Evolutionary conservation across 2,888 invertebrate genomes (phyloP), one percentile per base, ranked within the genome.

Genomic region (Spialia ferax): DNA sequence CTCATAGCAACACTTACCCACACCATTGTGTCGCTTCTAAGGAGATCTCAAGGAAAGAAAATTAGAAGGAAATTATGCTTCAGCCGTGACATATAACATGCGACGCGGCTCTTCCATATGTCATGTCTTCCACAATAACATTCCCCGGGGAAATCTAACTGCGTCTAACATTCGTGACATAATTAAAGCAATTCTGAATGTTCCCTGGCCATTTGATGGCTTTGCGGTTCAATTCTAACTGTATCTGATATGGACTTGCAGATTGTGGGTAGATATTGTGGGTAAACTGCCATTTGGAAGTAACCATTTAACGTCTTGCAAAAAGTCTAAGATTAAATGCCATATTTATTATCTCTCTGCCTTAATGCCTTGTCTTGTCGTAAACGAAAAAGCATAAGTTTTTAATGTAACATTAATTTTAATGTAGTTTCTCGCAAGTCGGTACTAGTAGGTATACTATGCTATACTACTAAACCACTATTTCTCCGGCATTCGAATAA

Each of bases 91-190:
- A 20, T 20, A 48, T 48, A 48, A 48, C 20, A 18, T 48, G 20
- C 18, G 2, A 48, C 20, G 13, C 18, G 20, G 6, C 22, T 11
- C n/a, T 38, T 23, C 38, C 64, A 57, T 11, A 32, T 50, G 48
- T 65, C 56, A 50, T 35, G 23, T 56, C 54, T 35, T 52, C 42
- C 59, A 52, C 60, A 59, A 64, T 26, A 52, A 26, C 42, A 22
- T 20, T 60, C 73, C 61, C 71, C 7, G 38, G 75, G 74, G 75
- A 75, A 75, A 75, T 75, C 73, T 73, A 72, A 75, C 71, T 73
- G 68, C 54, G 69, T 72, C 73, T 72, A 72, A 71, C 73, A 73
- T 70, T 72, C 73, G 73, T 73, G 71, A 72, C 68, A 69, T 71
- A 73, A 75, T 75, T 75, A 74, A 69, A 66, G 69, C 70, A 67